A percentile compares a stretch with the other conserved stretches of the same genome.
phyloP scores from a whole-genome alignment of 2,797 vertebrate species.

The Eurystomus glaucurus region DNA sequence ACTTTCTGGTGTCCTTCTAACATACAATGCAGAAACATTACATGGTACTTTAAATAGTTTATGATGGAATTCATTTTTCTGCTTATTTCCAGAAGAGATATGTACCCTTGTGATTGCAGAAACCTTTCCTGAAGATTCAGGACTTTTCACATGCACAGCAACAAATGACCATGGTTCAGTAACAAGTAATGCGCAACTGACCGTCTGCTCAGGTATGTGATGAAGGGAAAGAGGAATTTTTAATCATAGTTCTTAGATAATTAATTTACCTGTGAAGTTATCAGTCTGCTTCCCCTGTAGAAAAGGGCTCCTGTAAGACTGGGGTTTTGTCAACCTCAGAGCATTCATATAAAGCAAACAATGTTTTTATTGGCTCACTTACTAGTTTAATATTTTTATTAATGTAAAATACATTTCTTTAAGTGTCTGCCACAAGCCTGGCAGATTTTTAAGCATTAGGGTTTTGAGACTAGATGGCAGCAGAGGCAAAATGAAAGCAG shows the following conservation, averaged over 20 bases:
- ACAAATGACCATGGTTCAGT: slow-evolving; percentile 90
- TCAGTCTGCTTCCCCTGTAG: background rate
- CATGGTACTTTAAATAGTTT: background rate
- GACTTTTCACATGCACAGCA: slow-evolving; percentile 91
- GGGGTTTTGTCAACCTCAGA: background rate
- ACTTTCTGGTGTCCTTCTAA: background rate
- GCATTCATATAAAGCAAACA: background rate
- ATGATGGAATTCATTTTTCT: background rate
- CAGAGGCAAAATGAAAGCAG: slow-evolving; percentile 69
- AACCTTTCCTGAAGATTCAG: slow-evolving; percentile 96
- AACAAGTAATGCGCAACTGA: slow-evolving; percentile 89
- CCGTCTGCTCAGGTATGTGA: slow-evolving; percentile 84
- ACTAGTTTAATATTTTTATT: background rate
- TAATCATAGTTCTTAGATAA: background rate
- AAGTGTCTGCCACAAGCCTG: background rate
- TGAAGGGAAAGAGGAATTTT: background rate
- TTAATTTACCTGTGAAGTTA: background rate
- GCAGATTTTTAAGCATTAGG: background rate
- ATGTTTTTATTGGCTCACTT: background rate
- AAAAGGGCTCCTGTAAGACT: background rate
- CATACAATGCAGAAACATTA: background rate
- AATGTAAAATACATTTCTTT: background rate
- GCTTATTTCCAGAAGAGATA: slow-evolving; percentile 91
- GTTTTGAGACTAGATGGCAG: slow-evolving; percentile 77
- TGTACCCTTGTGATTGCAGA: slow-evolving; percentile 97